Evolutionary conservation across 2,888 invertebrate species (phyloP).

Genomic region (Oxytorus armatus): DNA sequence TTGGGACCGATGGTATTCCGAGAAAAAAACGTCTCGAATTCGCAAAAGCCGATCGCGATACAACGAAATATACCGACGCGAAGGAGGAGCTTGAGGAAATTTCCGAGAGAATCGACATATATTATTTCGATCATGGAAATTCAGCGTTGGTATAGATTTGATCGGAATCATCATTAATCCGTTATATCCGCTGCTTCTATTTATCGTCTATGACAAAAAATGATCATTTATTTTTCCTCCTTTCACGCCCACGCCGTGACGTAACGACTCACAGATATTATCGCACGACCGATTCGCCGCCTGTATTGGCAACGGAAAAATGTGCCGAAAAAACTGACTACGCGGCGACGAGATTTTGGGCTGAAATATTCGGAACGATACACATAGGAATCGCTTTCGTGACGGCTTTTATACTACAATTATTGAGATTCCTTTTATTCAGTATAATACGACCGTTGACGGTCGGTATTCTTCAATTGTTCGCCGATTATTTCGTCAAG

Average conservation of each 20-base stretch:
- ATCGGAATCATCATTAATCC: neutral
- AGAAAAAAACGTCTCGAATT: conserved; percentile 35
- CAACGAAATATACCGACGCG: conserved; percentile 32
- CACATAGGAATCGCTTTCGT: conserved; percentile 87
- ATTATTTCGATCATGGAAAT: conserved; percentile 89
- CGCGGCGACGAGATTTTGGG: conserved; percentile 88
- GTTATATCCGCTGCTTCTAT: too few relatives aligned
- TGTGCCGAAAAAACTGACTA: conserved; percentile 87
- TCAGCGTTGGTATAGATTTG: conserved; percentile 84
- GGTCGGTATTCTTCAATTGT: conserved; percentile 87
- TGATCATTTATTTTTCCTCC: neutral
- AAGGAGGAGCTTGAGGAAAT: conserved; percentile 60
- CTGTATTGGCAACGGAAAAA: conserved; percentile 86
- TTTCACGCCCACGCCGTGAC: neutral
- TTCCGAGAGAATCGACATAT: conserved; percentile 86
- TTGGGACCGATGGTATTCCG: conserved; percentile 74
- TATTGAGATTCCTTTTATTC: conserved; percentile 86
- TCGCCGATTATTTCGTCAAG: conserved; percentile 89
- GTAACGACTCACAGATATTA: conserved; percentile 85
- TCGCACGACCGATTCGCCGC: conserved; percentile 88
- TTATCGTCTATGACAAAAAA: neutral
- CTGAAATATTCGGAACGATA: conserved; percentile 88
- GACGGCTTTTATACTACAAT: conserved; percentile 87
- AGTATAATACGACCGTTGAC: conserved; percentile 87
- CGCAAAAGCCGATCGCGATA: conserved; percentile 30